phyloP scores from a whole-genome alignment of 2,888 invertebrate species.

The Clanis bilineata region DNA sequence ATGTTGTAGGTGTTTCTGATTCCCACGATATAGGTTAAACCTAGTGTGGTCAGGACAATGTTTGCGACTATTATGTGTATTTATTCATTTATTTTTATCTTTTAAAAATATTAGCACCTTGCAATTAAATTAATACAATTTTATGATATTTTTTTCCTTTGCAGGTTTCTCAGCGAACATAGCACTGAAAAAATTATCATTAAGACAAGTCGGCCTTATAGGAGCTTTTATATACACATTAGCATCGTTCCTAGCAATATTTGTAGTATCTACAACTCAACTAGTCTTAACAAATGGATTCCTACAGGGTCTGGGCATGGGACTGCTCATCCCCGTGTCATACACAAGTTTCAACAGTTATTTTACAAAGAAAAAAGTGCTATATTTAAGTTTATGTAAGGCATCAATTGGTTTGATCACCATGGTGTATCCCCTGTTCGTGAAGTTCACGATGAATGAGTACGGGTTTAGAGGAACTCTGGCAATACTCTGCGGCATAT shows the following conservation, averaged over 20 bases:
- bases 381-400: constrained; percentile 87
- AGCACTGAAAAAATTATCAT: constrained; percentile 84
- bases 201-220: constrained; percentile 84
- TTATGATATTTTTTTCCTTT: constrained; percentile 37
- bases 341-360: constrained; percentile 89
- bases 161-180: constrained; percentile 86
- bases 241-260: constrained; percentile 84
- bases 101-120: no score
- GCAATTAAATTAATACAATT: neutral
- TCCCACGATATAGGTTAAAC: no score
- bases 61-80: no score
- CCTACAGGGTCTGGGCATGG: constrained; percentile 85
- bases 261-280: constrained; percentile 84
- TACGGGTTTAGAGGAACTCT: constrained; percentile 88
- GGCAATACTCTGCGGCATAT: constrained; percentile 85
- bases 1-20: no score
- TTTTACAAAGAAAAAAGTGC: constrained; percentile 86
- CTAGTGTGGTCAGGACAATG: no score
- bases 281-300: constrained; percentile 85
- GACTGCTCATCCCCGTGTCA: constrained; percentile 87
- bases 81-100: neutral
- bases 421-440: constrained; percentile 85
- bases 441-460: constrained; percentile 83
- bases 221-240: constrained; percentile 85
- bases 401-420: constrained; percentile 85